phyloP scores from a whole-genome alignment of 30 jellyfish, hydroid and myxozoan species.

The Hydractinia symbiolongicarpus region DNA sequence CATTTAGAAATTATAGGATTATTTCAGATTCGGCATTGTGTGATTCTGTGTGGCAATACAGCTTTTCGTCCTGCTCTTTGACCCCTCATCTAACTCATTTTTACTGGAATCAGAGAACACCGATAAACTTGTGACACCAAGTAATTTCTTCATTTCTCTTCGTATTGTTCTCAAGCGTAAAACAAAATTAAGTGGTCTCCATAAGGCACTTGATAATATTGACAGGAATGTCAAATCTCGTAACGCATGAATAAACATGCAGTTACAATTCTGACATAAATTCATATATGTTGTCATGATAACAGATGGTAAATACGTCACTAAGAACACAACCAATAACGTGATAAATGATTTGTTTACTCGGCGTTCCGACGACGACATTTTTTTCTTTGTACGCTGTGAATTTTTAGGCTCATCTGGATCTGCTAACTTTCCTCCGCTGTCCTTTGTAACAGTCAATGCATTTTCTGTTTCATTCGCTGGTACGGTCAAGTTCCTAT shows the following conservation, averaged over 20 bases:
- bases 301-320: conserved; percentile 30
- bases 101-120: too few species aligned
- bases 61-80: too few species aligned
- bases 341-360: conserved; percentile 25
- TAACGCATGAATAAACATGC: conserved; percentile 22
- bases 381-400: neutral
- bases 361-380: conserved; percentile 13
- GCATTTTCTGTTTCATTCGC: neutral
- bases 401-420: neutral
- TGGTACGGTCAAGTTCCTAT: neutral
- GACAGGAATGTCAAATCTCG: conserved; percentile 36
- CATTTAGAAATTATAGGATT: too few species aligned
- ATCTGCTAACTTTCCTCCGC: neutral
- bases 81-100: too few species aligned
- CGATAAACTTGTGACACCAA: too few species aligned
- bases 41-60: too few species aligned
- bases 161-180: conserved; percentile 10
- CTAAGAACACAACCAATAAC: conserved; percentile 20
- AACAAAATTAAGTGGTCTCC: conserved; percentile 34
- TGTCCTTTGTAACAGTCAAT: neutral
- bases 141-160: neutral
- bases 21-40: too few species aligned
- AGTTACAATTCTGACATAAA: conserved; percentile 24
- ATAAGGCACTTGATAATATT: conserved; percentile 28
- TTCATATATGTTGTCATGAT: conserved; percentile 36